Evolutionary conservation across 1,140 invertebrate genomes (phyloP), one percentile per base, ranked within the genome.

Genomic region (Eubasilissa regina): DNA sequence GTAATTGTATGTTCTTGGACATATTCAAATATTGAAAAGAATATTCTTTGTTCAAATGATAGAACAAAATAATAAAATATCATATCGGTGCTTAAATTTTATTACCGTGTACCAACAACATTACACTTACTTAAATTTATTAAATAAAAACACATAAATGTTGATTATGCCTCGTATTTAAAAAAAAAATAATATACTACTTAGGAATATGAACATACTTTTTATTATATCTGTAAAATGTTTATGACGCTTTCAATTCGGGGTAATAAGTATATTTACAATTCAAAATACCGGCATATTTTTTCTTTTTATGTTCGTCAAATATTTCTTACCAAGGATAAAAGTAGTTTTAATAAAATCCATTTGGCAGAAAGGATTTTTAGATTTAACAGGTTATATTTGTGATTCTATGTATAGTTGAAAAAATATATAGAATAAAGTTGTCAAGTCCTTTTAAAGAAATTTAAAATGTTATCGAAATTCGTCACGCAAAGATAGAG

Each of bases 181-280:
- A 11, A 25, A 77, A 77, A 77, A 77, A 80, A 70, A 58, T 77
- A 35, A 25, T 21, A 25, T 7, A 13, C 19, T 17, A 35, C 25
- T 35, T 35, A 62, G 25, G 13, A 12, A 35, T 6, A 35, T 35
- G 25, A 19, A 70, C n/a, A 51, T 17, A 70, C n/a, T 19, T 53
- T 48, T 64, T 64, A 60, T 73, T 70, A 25, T 74, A 62, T 47
- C 68, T 51, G 48, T 79, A 60, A 79, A 79, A 79, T 48, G 55
- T 79, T 79, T 79, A 79, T 45, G 77, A 74, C 25, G 56, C n/a
- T 60, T 68, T 70, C 68, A 62, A 62, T 74, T 64, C 21, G 25
- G 10, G 9, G 25, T 74, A 62, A 64, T 62, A 74, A 73, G 43
- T 64, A 73, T 60, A 74, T 60, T 62, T 74, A 74, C 77, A 74